A percentile compares a stretch with the other conserved stretches of the same genome.
Conservation (phyloP, 2,888 invertebrate genomes). For the Aphodius granarius region DNA sequence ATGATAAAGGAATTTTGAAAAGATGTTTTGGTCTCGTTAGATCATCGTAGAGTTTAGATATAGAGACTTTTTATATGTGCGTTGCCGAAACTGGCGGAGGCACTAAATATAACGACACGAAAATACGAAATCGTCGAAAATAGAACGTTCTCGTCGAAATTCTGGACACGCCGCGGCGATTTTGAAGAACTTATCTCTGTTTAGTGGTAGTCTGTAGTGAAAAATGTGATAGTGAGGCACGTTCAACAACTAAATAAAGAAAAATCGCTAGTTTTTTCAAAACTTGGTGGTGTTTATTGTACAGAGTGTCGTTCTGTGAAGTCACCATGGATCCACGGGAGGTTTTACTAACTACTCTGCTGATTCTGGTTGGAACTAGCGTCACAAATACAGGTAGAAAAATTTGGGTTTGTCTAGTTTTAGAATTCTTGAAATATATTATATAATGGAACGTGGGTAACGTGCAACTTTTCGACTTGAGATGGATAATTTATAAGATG, state of each 20-base stretch:
- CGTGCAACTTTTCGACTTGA: not conserved
- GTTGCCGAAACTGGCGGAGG: not conserved
- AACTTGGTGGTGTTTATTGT: conserved; percentile 1
- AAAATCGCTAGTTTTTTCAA: not conserved
- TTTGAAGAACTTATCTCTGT: not conserved
- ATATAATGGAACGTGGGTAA: no score
- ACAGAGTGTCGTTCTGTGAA: not conserved
- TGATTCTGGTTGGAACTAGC: not conserved
- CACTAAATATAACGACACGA: conserved; percentile 15
- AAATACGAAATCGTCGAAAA: conserved; percentile 19
- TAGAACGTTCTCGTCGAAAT: conserved; percentile 3
- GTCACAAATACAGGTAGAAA: not conserved
- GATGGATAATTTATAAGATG: not conserved
- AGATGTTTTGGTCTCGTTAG: not conserved
- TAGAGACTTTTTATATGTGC: conserved; percentile 5
- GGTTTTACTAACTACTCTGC: not conserved
- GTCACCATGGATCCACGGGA: not conserved
- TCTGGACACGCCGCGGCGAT: not conserved
- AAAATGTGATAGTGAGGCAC: not conserved
- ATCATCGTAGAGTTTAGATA: conserved; percentile 9
- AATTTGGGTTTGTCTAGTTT: not conserved
- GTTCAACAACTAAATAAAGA: not conserved
- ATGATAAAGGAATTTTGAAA: not conserved
- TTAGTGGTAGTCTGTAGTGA: not conserved
- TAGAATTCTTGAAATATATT: no score